Evolutionary conservation across 2,113 vertebrate genomes (phyloP), one percentile per base, ranked within the genome.

Genomic region (Onychostoma macrolepis): DNA sequence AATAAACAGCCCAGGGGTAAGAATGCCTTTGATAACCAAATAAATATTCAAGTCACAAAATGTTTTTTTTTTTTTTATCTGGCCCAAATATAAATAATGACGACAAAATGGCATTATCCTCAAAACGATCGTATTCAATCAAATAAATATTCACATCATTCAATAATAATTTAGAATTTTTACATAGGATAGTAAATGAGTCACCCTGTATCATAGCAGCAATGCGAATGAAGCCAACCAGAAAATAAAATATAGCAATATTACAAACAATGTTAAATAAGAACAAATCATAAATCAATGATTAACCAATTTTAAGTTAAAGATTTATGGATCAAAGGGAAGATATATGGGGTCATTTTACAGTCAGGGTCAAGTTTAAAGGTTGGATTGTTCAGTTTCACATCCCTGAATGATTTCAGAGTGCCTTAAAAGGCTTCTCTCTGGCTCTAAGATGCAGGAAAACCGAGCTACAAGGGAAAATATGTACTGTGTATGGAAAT

Each of bases 191-290:
- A 17, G 30, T 56, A 75, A 85, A 45, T 43, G 10, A 83, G n/a
- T 65, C 45, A 88, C 86, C 86, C 83, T 83, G 80, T 88, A 56
- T 65, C 33, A 83, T 63, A 89, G 89, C 86, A 89, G 86, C 84
- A 86, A 85, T 83, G 13, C 9, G 33, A 86, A 76, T 53, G 10
- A 61, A 56, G 28, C 79, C 36, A 65, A 41, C 17, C 78, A 82
- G 33, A 30, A 56, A 67, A 80, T 26, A 86, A 74, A 83, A 17
- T 30, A 69, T 17, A 78, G 13, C 15, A 9, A 45, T 17, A 61
- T 74, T 2, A 74, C 48, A 28, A 17, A 24, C 10, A 15, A 80
- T 63, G 17, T 9, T 58, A 15, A 84, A 56, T 24, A 41, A 15
- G 19, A 53, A 33, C n/a, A 71, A 43, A 21, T 2, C 0, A 1